A percentile compares a stretch with the other conserved stretches of the same genome.
Conservation (phyloP, 2,888 invertebrate genomes). For the Hemistola chrysoprasaria region DNA sequence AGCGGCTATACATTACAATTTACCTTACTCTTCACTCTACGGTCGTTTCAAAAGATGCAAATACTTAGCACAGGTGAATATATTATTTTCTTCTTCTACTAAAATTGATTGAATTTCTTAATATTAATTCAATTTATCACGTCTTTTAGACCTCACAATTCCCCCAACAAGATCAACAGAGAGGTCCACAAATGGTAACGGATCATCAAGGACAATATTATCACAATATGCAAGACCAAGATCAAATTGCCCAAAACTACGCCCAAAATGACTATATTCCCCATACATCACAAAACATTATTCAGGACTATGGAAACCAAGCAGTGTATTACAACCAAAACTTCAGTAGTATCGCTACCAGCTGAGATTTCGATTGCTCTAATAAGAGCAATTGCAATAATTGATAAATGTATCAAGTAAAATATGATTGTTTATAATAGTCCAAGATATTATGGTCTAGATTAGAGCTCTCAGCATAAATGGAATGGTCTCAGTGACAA, state of each 20-base stretch:
- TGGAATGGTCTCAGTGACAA: no score
- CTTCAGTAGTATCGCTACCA: constrained; percentile 51
- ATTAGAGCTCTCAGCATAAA: no score
- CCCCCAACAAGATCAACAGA: no score
- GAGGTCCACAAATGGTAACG: not conserved
- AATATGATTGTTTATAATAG: no score
- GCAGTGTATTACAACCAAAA: constrained; percentile 50
- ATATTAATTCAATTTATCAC: no score
- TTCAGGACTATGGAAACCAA: constrained; percentile 31
- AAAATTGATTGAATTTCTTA: no score
- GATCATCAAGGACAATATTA: not conserved
- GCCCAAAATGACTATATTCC: constrained; percentile 13
- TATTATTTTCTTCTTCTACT: no score
- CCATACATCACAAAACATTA: constrained; percentile 32
- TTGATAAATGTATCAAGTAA: constrained; percentile 1
- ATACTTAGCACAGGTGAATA: constrained; percentile 83
- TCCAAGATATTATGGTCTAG: no score
- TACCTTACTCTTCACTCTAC: constrained; percentile 94
- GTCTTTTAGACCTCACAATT: no score
- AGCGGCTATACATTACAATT: constrained; percentile 94
- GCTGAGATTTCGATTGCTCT: constrained; percentile 46
- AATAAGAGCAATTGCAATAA: constrained; percentile 17
- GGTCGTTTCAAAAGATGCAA: constrained; percentile 94
- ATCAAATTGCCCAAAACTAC: constrained; percentile 1
- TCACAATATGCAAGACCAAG: constrained; percentile 9